Conservation (phyloP, 1,140 invertebrate species). For the Plectus sambesii region DNA sequence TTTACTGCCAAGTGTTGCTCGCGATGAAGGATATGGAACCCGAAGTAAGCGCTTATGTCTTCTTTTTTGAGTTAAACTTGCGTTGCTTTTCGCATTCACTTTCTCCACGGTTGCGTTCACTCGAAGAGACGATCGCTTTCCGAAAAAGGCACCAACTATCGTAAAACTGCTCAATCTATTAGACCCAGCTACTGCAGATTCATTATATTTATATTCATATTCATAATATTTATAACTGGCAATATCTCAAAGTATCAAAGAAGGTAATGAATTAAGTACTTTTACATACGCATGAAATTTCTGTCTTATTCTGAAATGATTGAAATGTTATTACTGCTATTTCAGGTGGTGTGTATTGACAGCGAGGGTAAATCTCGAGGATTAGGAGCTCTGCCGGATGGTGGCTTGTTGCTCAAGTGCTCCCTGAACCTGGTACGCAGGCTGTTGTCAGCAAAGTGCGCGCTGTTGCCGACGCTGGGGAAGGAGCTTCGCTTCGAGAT, state of each 20-base stretch:
- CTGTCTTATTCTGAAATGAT: neutral
- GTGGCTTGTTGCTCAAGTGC: slow-evolving; percentile 58
- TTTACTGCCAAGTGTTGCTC: slow-evolving; percentile 69
- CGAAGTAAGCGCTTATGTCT: slow-evolving; percentile 56
- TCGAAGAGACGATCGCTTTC: no score
- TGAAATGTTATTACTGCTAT: slow-evolving; percentile 2
- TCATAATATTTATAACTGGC: no score
- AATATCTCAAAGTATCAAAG: no score
- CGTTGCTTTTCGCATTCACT: no score
- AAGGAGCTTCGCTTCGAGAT: slow-evolving; percentile 71
- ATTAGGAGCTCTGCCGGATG: slow-evolving; percentile 64
- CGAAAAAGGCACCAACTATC: no score
- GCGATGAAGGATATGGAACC: slow-evolving; percentile 83
- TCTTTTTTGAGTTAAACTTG: neutral
- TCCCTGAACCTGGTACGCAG: slow-evolving; percentile 54
- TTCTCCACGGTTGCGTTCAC: no score
- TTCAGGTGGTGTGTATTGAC: slow-evolving; percentile 63
- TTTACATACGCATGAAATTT: neutral
- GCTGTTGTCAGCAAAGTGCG: slow-evolving; percentile 63
- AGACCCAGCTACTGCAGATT: neutral
- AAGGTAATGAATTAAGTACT: slow-evolving; percentile 7
- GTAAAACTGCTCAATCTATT: no score
- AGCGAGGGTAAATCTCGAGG: slow-evolving; percentile 67
- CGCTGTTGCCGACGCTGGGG: slow-evolving; percentile 61
- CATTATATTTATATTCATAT: no score